Evolutionary conservation across 2,797 vertebrate species (phyloP).

Genomic region (Morus bassanus): DNA sequence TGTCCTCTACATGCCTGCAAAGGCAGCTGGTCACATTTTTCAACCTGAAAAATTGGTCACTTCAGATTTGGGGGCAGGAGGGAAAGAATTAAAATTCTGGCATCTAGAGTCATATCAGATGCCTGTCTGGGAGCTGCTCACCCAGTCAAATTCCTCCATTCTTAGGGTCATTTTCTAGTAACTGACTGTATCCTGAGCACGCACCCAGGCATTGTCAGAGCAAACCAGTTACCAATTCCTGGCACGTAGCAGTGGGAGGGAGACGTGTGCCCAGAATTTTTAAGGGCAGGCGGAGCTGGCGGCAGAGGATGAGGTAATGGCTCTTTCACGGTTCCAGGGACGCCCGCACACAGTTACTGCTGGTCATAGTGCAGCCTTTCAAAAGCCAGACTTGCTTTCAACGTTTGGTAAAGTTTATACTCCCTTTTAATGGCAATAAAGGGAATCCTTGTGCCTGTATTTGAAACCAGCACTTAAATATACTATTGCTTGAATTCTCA

Average conservation of each 20-base stretch:
- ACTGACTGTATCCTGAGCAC: background rate
- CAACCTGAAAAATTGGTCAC: background rate
- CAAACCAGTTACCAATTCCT: background rate
- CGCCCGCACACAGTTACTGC: background rate
- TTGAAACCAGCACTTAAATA: background rate
- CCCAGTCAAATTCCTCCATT: background rate
- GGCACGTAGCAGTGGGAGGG: background rate
- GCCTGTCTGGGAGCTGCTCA: background rate
- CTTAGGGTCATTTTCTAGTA: background rate
- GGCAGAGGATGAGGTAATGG: constrained; percentile 37
- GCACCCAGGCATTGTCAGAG: background rate
- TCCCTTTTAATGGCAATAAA: background rate
- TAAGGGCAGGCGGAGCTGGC: background rate
- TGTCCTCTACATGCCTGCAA: background rate
- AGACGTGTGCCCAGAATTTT: constrained; percentile 16
- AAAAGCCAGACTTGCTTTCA: background rate
- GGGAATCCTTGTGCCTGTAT: background rate
- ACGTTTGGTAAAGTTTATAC: background rate
- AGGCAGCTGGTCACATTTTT: background rate
- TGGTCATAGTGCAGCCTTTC: background rate
- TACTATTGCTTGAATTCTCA: background rate
- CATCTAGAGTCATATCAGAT: background rate
- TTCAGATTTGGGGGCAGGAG: background rate
- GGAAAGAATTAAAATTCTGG: background rate
- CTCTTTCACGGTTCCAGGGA: background rate